A percentile compares a stretch with the other conserved stretches of the same genome.
Conservation (phyloP, 1,140 invertebrate genomes). For the Anoplolepis gracilipes region DNA sequence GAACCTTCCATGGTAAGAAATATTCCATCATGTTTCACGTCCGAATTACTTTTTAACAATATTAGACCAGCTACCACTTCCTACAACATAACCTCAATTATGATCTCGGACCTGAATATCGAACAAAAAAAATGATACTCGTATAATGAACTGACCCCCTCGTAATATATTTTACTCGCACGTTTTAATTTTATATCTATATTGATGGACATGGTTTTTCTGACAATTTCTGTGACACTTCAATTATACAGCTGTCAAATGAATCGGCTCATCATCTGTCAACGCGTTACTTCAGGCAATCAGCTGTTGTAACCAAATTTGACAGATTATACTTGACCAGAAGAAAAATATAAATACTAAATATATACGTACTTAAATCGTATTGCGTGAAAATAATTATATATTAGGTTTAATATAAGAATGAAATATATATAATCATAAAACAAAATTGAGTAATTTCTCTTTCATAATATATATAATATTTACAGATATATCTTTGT, state of each 20-base stretch:
- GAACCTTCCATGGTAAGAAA: conserved; percentile 94
- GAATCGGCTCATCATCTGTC: neutral
- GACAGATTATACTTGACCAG: too few species aligned
- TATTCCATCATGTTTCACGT: conserved; percentile 97
- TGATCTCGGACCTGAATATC: neutral
- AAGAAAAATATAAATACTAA: too few species aligned
- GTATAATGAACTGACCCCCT: conserved; percentile 88
- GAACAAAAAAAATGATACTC: neutral
- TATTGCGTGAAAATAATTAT: too few species aligned
- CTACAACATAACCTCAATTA: conserved; percentile 86
- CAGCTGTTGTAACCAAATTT: too few species aligned
- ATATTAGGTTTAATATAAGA: too few species aligned
- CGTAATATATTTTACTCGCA: conserved; percentile 93
- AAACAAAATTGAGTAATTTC: neutral
- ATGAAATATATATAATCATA: neutral
- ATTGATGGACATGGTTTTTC: conserved; percentile 87
- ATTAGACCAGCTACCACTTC: conserved; percentile 93
- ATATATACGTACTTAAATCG: too few species aligned
- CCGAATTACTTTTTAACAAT: conserved; percentile 91
- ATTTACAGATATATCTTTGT: too few species aligned
- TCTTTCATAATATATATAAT: neutral
- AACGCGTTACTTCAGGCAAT: too few species aligned
- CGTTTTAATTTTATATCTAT: conserved; percentile 92
- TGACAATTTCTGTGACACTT: neutral
- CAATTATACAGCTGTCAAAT: neutral